Percentiles rank a stretch among this genome's conserved stretches.
These are phyloP conservation scores for Penaeus indicus DNA, from an alignment of 1,140 invertebrate species.

Conservation along the genomic window DNA sequence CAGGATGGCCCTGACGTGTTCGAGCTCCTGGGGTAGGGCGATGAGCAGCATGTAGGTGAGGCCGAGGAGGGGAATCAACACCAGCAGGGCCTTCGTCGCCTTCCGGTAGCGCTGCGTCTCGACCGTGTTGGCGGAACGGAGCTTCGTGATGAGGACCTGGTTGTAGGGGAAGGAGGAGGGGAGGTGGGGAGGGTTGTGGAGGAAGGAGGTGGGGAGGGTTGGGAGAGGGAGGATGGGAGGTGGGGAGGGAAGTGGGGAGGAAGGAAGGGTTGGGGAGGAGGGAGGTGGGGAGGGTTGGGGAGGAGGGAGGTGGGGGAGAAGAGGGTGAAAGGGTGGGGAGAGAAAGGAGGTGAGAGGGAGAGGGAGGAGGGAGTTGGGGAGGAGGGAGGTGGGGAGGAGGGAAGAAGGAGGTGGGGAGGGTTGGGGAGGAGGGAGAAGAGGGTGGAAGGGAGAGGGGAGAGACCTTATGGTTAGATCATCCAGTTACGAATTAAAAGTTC, in stretches of 20 bases:
- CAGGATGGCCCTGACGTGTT: constrained; percentile 76
- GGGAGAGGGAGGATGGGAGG: too few species aligned
- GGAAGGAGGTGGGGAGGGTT: neutral
- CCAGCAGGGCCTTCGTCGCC: constrained; percentile 87
- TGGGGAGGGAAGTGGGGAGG: too few species aligned
- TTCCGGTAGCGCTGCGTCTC: constrained; percentile 91
- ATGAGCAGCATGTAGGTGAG: constrained; percentile 77
- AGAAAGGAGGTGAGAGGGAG: neutral
- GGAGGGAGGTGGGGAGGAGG: neutral
- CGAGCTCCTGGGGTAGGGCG: constrained; percentile 33
- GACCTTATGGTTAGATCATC: too few species aligned
- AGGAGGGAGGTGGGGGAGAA: constrained; percentile 80
- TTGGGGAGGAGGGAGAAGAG: neutral
- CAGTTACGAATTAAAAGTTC: too few species aligned
- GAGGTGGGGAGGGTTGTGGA: too few species aligned
- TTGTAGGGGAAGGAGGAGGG: neutral
- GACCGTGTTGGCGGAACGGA: constrained; percentile 85
- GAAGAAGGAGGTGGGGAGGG: neutral
- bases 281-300: constrained; percentile 85
- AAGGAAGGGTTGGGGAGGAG: constrained; percentile 74
- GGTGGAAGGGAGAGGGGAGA: neutral
- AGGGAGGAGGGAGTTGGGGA: neutral
- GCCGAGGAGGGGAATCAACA: constrained; percentile 89
- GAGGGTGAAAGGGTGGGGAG: neutral
- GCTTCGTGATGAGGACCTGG: constrained; percentile 90